A percentile compares a stretch with the other conserved stretches of the same genome.
phyloP scores from a whole-genome alignment of 2,888 invertebrate species.

The Apodemia mormo region DNA sequence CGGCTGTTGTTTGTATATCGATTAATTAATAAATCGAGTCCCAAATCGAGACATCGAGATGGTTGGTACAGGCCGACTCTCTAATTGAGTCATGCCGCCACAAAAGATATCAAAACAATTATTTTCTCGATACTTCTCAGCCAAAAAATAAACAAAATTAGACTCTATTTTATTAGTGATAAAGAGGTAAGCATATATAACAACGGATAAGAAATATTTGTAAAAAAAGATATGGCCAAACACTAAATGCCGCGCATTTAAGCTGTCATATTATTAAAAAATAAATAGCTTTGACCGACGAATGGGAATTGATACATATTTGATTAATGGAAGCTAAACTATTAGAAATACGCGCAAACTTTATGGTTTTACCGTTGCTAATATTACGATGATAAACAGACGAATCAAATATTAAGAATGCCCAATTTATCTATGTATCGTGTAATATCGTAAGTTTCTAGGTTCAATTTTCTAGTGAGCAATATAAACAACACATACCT shows the following conservation, averaged over 20 bases:
- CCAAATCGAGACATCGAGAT: slow-evolving; percentile 70
- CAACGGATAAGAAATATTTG: slow-evolving; percentile 34
- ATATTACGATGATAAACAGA: background rate
- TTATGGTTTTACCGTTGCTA: background rate
- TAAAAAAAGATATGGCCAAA: slow-evolving; percentile 54
- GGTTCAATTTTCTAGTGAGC: too few relatives aligned
- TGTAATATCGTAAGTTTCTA: too few relatives aligned
- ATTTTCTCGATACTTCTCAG: slow-evolving; percentile 22
- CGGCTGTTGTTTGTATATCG: slow-evolving; percentile 80
- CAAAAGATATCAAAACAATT: slow-evolving; percentile 59
- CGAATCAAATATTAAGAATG: slow-evolving; percentile 4
- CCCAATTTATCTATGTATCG: too few relatives aligned
- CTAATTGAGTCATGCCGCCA: slow-evolving; percentile 79
- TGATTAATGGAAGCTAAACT: slow-evolving; percentile 71
- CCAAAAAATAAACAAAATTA: slow-evolving; percentile 30
- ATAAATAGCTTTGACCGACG: slow-evolving; percentile 62
- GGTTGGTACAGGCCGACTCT: slow-evolving; percentile 74
- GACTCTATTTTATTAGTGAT: slow-evolving; percentile 30
- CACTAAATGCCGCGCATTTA: slow-evolving; percentile 78
- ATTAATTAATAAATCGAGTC: slow-evolving; percentile 80
- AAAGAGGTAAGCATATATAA: slow-evolving; percentile 24
- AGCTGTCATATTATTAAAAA: slow-evolving; percentile 79
- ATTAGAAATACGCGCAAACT: slow-evolving; percentile 6
- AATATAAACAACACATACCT: too few relatives aligned
- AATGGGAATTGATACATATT: slow-evolving; percentile 73